Base-by-base conservation (phyloP, 2,888 invertebrate species). In the Diaprepes abbreviatus region DNA sequence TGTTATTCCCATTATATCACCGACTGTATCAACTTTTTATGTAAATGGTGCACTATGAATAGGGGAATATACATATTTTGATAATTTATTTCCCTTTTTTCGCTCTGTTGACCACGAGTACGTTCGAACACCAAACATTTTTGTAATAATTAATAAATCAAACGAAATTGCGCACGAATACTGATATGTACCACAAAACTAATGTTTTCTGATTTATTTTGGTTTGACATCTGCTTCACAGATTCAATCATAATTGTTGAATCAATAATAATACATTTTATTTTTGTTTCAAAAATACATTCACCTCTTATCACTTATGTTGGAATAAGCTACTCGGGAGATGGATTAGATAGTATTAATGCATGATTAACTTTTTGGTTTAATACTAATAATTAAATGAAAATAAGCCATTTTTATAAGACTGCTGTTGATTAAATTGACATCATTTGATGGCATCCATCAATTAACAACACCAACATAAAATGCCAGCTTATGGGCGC, bases 71-170 rank as follows among this genome's bases (percentile, higher is more conserved):
- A 24, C 24, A 24, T 24, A 64, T 60, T 52, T 66, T 52, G 14
- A 52, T 59, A 40, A 43, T 40, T 58, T 57, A 38, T 66, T 40
- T 38, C 66, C 52, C 31, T 48, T 66, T 66, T 52, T 66, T 14
- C 66, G 67, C 67, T 67, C 62, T 28, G 40, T 16, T 67, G 60
- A 38, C 16, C 55, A 33, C 19, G 45, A 40, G 36, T 52, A 16
- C 50, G 12, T 62, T 54, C 3, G 16, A 33, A 16, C 66, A 57
- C 57, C 50, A 66, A 59, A 58, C 36, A 55, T 62, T 52, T 67
- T 67, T 38, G 55, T 19, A 7, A 54, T 52, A 67, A 62, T 67
- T 60, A 36, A 67, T 67, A 67, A 55, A 67, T 67, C 67, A 67
- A 67, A 54, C 21, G 7, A 45, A 48, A 58, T 43, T 66, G 50